phyloP scores from a whole-genome alignment of 30 jellyfish, hydroid and myxozoan species.

The Chrysaora quinquecirrha region DNA sequence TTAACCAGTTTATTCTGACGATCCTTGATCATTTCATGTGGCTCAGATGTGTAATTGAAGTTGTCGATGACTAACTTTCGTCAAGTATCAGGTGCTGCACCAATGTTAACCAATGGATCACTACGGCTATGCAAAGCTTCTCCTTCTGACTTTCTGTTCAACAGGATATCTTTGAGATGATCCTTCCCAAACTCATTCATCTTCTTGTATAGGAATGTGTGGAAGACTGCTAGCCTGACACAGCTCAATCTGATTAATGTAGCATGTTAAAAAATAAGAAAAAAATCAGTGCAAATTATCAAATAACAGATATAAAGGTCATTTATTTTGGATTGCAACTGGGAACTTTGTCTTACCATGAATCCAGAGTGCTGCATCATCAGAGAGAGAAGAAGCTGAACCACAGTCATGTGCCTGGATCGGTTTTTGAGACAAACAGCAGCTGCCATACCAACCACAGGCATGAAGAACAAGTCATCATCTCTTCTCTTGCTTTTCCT shows the following conservation, averaged over 20 bases:
- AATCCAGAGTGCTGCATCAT: neutral
- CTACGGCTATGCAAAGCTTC: neutral
- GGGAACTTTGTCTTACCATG: neutral
- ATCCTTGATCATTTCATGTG: constrained; percentile 26
- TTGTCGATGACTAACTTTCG: constrained; percentile 27
- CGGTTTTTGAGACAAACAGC: neutral
- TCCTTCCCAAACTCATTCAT: constrained; percentile 15
- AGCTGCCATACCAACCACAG: neutral
- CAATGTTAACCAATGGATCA: neutral
- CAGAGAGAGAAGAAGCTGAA: neutral
- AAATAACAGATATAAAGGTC: no score
- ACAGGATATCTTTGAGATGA: neutral
- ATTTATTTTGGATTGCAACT: no score
- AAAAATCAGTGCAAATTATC: neutral
- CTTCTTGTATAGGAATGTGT: constrained; percentile 13
- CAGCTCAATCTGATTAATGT: constrained; percentile 3
- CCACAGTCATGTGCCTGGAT: neutral
- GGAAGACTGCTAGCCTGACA: constrained; percentile 6
- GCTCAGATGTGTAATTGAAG: constrained; percentile 25
- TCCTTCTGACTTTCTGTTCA: neutral
- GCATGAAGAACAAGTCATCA: constrained; percentile 15
- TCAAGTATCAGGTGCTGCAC: neutral
- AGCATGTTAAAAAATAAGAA: neutral
- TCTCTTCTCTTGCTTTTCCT: constrained; percentile 13
- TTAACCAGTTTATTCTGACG: constrained; percentile 16